Evolutionary conservation across 2,888 invertebrate species (phyloP).

Genomic region (Hemithea aestivaria): DNA sequence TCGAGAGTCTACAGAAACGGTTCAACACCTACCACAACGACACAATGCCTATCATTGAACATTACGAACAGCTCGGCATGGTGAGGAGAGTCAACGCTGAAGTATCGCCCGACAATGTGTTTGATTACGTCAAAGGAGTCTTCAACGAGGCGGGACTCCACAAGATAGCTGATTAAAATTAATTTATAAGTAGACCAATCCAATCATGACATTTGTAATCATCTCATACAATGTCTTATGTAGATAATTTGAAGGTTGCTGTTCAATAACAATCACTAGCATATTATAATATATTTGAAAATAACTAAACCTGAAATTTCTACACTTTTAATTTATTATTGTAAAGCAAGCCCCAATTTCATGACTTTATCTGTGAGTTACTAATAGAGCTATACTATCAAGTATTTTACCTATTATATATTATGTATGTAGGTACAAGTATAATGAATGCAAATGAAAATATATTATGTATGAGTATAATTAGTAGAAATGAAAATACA

Average conservation of each 20-base stretch:
- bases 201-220: conserved; percentile 11
- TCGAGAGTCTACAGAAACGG: conserved; percentile 91
- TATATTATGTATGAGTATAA: too few relatives aligned
- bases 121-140: conserved; percentile 74
- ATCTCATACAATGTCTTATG: conserved; percentile 12
- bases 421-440: too few relatives aligned
- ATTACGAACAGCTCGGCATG: conserved; percentile 84
- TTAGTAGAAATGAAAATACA: too few relatives aligned
- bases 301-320: neutral
- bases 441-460: too few relatives aligned
- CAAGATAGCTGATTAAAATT: conserved; percentile 44
- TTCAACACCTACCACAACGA: conserved; percentile 91
- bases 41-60: conserved; percentile 93
- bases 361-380: too few relatives aligned
- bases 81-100: conserved; percentile 89
- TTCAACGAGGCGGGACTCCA: conserved; percentile 62
- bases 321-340: neutral
- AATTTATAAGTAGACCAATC: conserved; percentile 38
- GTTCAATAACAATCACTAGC: neutral
- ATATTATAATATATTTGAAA: neutral
- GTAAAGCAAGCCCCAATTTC: too few relatives aligned
- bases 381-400: too few relatives aligned
- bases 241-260: neutral
- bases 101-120: conserved; percentile 82
- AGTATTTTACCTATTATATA: too few relatives aligned